Base-by-base conservation (phyloP, 2,113 vertebrate genomes). In the Oreochromis spilurus region DNA sequence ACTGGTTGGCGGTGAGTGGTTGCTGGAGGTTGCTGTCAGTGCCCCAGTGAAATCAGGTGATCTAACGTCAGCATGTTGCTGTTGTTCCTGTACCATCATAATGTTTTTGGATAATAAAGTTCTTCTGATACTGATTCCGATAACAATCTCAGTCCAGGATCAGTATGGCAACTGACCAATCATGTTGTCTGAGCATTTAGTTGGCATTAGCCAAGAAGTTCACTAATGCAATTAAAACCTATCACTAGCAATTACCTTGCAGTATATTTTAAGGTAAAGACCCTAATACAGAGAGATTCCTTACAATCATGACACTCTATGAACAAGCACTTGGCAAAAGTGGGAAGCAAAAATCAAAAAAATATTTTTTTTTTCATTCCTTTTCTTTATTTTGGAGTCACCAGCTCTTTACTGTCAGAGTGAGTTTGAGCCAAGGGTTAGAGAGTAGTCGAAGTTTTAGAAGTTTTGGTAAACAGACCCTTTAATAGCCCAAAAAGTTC, bases 291-390 rank as follows among this genome's bases (percentile, higher is more conserved):
- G 17, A 36, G 17, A 65, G 31, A 65, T 65, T 36, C 31, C 60
- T 17, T 36, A n/a, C 4, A 65, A 65, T 38, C 31, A 65, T n/a
- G 17, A 1, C 31, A 65, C 60, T 36, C 31, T 38, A 65, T 65
- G 60, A 65, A 36, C 31, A 65, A 65, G 10, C 17, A 12, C 36
- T 5, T 38, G 31, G 31, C 6, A 38, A 65, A 36, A 12, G 31
- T 65, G 10, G 31, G 60, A 65, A 65, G 31, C 10, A 65, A 65
- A 65, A 65, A 65, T 38, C 4, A 36, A n/a, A 36, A 11, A 36
- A n/a, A 65, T 0, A 6, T 1, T 0, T 34, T 19, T 19, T 31
- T 60, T 62, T n/a, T 2, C 36, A 65, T 38, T 38, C 4, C 31
- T 65, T 36, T 38, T 65, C 31, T 65, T 65, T 36, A 38, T 65